Evolutionary conservation across 1,140 invertebrate species (phyloP), one percentile per base, ranked within the genome.

Genomic region (Anagrus nilaparvatae): DNA sequence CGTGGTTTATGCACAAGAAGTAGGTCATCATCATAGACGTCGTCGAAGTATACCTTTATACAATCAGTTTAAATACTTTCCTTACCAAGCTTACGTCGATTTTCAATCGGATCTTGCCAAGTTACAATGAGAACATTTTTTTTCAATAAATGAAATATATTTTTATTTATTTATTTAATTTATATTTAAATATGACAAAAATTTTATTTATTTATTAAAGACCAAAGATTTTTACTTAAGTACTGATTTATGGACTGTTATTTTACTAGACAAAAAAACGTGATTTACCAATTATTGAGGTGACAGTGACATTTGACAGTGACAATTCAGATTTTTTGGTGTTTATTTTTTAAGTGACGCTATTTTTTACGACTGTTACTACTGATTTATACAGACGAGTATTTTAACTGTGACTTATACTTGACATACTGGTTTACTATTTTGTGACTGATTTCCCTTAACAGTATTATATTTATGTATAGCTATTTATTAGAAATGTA

Each of bases 1-100:
- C 47, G 79, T 82, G n/a, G 77, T 81, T 24, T 81, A 82, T 51
- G 75, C 74, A 6, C 72, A 74, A 39, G 71, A 77, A 46, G 52
- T 30, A 65, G 67, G 70, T 17, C 75, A 77, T 46, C 75, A 75
- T 36, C 78, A 81, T 49, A 18, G 56, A 59, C 10, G 55, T 37
- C 12, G 49, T 54, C n/a, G 47, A 29, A 31, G 40, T 20, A 14
- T 43, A 43, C 27, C n/a, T n/a, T n/a, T n/a, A n/a, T n/a, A n/a
- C n/a, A n/a, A n/a, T n/a, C 48, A 60, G 5, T 42, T 58, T 18
- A 60, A 60, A 1, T 36, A 34, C 17, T 53, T 73, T 27, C 78
- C 81, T 1, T 84, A 83, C 57, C 61, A 69, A 47, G 79, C 73
- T 29, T 63, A 64, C 38, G 38, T 29, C 27, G 28, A 50, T 34